Base-by-base conservation (phyloP, 2,113 vertebrate species). In the Pitta sordida region DNA sequence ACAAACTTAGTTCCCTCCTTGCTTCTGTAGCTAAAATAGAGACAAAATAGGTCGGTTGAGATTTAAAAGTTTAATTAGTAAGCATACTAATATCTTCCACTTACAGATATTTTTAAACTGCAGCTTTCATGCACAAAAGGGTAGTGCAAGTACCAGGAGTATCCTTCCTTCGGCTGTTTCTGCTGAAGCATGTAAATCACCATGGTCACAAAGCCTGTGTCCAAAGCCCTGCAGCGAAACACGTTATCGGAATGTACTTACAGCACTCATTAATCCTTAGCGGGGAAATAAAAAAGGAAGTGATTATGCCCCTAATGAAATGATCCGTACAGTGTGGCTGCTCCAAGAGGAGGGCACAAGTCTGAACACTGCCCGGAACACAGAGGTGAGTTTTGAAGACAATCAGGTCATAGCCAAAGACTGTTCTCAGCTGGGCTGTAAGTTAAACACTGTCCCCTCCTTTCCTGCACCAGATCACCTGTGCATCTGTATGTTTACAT, bases 241-340 rank as follows among this genome's bases (percentile, higher is more conserved):
- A 0, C 0, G 0, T 14, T 12, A 7, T 2, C 51, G 12, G 20
- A 13, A 7, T 2, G 30, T 4, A 6, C 20, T 22, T 23, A 1
- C 6, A 15, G 36, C 18, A 3, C 56, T 36, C 34, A 1, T 13
- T 27, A 9, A 53, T 39, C 1, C 59, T 64, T 10, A 4, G 9
- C 1, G 0, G 13, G 56, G 37, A 67, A 44, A 11, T 30, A 15
- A 34, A 58, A 11, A 43, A 51, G 65, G 51, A 49, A 52, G 41
- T 5, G 22, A 64, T 65, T 34, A 2, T 10, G 23, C 39, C 3
- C 19, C 14, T 32, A 26, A n/a, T 44, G 30, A 70, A 74, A 15
- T 26, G 15, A n/a, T 27, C 5, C 0, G 0, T 37, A 8, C 19
- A 3, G n/a, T 0, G 0, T 15, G 58, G 36, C 59, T 23, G n/a